A percentile compares a stretch with the other conserved stretches of the same genome.
phyloP scores from a whole-genome alignment of 1,140 invertebrate genomes.

The Lethrus apterus region DNA sequence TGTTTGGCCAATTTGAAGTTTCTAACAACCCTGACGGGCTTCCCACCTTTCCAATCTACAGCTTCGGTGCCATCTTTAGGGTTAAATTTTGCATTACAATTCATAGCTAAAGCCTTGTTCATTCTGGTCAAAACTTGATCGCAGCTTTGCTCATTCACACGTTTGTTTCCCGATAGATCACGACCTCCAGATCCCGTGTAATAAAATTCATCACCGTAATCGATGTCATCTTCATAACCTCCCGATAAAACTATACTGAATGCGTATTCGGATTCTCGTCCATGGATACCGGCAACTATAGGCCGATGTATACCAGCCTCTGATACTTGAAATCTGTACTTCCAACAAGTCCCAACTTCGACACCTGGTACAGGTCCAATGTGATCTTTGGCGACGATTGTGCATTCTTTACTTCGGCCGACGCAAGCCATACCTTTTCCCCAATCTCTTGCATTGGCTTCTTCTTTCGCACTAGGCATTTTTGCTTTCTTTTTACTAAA shows the following conservation, averaged over 20 bases:
- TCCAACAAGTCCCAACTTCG: conserved; percentile 79
- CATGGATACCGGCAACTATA: conserved; percentile 79
- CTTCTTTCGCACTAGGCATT: conserved; percentile 47
- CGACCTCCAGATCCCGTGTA: conserved; percentile 80
- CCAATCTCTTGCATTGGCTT: conserved; percentile 55
- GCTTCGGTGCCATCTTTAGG: conserved; percentile 62
- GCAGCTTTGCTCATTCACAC: conserved; percentile 71
- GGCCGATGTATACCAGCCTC: conserved; percentile 68
- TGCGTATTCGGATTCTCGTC: conserved; percentile 68
- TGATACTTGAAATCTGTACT: conserved; percentile 76
- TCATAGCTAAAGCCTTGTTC: conserved; percentile 76
- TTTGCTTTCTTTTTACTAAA: conserved; percentile 56
- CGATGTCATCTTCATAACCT: conserved; percentile 81
- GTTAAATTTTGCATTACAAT: conserved; percentile 63
- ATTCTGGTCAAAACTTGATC: conserved; percentile 71
- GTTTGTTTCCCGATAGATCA: conserved; percentile 76
- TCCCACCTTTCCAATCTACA: conserved; percentile 65
- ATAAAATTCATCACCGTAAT: conserved; percentile 74
- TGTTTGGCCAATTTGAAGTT: conserved; percentile 68
- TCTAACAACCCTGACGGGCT: conserved; percentile 72
- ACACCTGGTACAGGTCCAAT: conserved; percentile 73
- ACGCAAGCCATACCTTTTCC: conserved; percentile 82
- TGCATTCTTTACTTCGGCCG: conserved; percentile 60
- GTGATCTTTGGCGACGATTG: conserved; percentile 52
- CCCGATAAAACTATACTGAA: conserved; percentile 81